Evolutionary conservation across 2,113 vertebrate species (phyloP).

Genomic region (Pelecanoides urinatrix): DNA sequence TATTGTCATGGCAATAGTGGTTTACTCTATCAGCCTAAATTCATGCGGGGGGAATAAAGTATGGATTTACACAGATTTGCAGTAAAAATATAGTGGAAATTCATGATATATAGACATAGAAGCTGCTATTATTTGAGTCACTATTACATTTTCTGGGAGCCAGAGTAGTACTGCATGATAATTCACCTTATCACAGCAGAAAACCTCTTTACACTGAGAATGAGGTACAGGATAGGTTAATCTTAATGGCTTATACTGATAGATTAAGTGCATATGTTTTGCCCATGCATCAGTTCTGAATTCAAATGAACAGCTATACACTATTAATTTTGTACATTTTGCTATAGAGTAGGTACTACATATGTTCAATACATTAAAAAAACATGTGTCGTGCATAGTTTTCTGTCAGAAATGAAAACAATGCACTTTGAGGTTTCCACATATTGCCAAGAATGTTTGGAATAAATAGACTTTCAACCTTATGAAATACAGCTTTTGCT

Average conservation of each 20-base stretch:
- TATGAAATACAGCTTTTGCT: not conserved
- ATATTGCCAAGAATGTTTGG: not conserved
- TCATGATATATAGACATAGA: not conserved
- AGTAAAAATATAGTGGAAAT: not conserved
- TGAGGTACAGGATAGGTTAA: slow-evolving; percentile 2
- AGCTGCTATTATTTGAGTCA: not conserved
- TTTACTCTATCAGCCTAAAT: not conserved
- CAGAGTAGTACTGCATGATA: not conserved
- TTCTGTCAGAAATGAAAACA: slow-evolving; percentile 43
- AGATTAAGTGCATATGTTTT: slow-evolving; percentile 4
- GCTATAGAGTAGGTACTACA: not conserved
- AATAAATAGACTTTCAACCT: not conserved
- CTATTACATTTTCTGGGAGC: not conserved
- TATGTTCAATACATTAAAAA: not conserved
- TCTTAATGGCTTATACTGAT: slow-evolving; percentile 18
- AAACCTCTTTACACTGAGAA: not conserved
- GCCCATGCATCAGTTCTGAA: not conserved
- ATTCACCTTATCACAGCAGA: slow-evolving; percentile 16
- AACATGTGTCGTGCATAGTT: not conserved
- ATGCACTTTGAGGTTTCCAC: not conserved
- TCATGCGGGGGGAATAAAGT: not conserved
- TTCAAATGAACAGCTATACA: not conserved
- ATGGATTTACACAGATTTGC: not conserved
- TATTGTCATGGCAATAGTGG: not conserved
- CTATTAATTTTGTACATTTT: slow-evolving; percentile 18